A percentile compares a stretch with the other conserved stretches of the same genome.
Evolutionary conservation across 2,113 vertebrate species (phyloP).

Genomic region (Cynopterus brachyotis): DNA sequence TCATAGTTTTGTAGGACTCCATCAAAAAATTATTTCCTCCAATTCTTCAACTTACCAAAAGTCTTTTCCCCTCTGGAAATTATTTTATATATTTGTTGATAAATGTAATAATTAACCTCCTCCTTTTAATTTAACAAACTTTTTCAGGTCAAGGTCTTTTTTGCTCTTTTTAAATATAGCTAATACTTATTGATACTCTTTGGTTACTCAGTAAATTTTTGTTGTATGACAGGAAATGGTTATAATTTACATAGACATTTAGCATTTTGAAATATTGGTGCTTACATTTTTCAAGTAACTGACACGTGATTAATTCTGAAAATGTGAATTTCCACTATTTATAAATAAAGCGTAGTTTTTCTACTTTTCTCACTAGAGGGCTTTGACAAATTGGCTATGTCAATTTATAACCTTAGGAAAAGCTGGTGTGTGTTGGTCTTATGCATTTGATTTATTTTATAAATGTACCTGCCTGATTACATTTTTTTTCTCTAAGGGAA

Average conservation of each 20-base stretch:
- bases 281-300: slow-evolving; percentile 32
- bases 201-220: not conserved
- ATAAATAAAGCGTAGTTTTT: not conserved
- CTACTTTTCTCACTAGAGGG: not conserved
- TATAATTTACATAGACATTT: not conserved
- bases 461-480: not conserved
- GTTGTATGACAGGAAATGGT: not conserved
- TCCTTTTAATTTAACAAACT: not conserved
- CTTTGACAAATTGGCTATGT: not conserved
- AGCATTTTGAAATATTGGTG: slow-evolving; percentile 19
- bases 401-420: slow-evolving; percentile 4
- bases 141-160: not conserved
- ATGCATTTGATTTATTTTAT: not conserved
- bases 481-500: slow-evolving; percentile 3
- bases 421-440: not conserved
- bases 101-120: not conserved
- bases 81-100: not conserved
- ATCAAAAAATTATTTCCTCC: not conserved
- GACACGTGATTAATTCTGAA: not conserved
- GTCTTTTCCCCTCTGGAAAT: not conserved
- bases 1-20: not conserved
- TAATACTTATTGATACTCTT: not conserved
- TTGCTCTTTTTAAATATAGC: not conserved
- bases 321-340: slow-evolving; percentile 31
- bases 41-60: not conserved